Base-by-base conservation (phyloP, 2,888 invertebrate species). In the Campaea margaritaria region DNA sequence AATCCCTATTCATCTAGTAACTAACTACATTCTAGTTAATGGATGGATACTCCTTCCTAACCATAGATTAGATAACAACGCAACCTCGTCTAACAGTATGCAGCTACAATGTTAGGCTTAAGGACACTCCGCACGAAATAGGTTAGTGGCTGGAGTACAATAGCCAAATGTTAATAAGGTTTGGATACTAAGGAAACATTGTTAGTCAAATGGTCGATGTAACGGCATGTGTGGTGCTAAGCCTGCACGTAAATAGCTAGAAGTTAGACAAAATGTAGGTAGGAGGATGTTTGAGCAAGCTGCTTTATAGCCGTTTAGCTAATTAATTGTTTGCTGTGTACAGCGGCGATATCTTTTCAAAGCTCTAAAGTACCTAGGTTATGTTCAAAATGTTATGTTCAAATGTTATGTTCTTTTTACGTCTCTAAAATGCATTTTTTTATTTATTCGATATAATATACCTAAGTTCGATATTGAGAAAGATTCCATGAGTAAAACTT, bases 121-220 rank as follows among this genome's bases (percentile, higher is more conserved):
- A 56, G 52, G 55, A 52, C 45, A 60, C 59, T 62, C 55, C 46
- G 43, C 53, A 51, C 47, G 60, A 62, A 60, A 60, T 65, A 61
- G 55, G 60, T 63, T 61, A 63, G 58, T 42, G 55, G 60, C 42
- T 51, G 46, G 45, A 50, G 55, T 10, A 55, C 50, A 51, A 60
- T 48, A 44, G 39, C 46, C 53, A 59, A 67, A 62, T 59, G 57
- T 55, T 67, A 63, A 63, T 65, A 63, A 59, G 63, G 61, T 63
- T 67, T 51, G 62, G 58, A 54, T 50, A 34, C 56, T 67, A 58
- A 57, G 61, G 63, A 64, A 62, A 59, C 64, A 63, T 53, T 58
- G 60, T 60, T 50, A 55, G 65, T 31, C 39, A 36, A 56, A 59
- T 58, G 59, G 41, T 36, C 47, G 48, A 45, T 48, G 31, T 53